Evolutionary conservation across 2,888 invertebrate genomes (phyloP).

Genomic region (Deilephila porcellus): DNA sequence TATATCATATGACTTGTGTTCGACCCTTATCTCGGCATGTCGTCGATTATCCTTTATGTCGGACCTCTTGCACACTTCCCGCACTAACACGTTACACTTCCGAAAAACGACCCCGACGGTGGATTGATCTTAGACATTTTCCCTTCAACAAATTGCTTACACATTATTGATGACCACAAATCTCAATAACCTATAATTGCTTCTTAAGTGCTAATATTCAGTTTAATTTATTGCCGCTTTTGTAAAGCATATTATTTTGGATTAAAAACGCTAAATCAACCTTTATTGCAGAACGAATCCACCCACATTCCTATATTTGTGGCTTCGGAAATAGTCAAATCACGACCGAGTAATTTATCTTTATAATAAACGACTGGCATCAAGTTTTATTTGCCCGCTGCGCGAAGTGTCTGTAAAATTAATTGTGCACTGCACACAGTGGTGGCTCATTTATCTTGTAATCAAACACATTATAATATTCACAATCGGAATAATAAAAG

Average conservation of each 20-base stretch:
- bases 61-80: slow-evolving; percentile 31
- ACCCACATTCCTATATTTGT: not conserved
- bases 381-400: slow-evolving; percentile 39
- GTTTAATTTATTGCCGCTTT: not conserved
- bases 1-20: slow-evolving; percentile 52
- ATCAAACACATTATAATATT: slow-evolving; percentile 4
- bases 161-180: not conserved
- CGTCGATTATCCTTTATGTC: slow-evolving; percentile 47
- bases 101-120: slow-evolving; percentile 9
- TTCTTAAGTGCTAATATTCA: not conserved
- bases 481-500: not conserved
- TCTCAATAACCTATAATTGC: not conserved
- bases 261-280: slow-evolving; percentile 22
- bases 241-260: not conserved
- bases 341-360: slow-evolving; percentile 44
- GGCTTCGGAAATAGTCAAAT: slow-evolving; percentile 35
- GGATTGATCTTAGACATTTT: not conserved
- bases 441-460: not conserved
- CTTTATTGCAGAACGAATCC: slow-evolving; percentile 7
- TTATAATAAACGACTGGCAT: slow-evolving; percentile 41
- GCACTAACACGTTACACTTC: slow-evolving; percentile 13
- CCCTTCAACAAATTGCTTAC: not conserved
- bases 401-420: slow-evolving; percentile 21
- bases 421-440: slow-evolving; percentile 18
- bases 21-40: slow-evolving; percentile 47